Percentiles rank a stretch among this genome's conserved stretches.
These are phyloP conservation scores for Hydrolagus affinis DNA, from an alignment of 2,113 vertebrate species.

Conservation along the genomic window DNA sequence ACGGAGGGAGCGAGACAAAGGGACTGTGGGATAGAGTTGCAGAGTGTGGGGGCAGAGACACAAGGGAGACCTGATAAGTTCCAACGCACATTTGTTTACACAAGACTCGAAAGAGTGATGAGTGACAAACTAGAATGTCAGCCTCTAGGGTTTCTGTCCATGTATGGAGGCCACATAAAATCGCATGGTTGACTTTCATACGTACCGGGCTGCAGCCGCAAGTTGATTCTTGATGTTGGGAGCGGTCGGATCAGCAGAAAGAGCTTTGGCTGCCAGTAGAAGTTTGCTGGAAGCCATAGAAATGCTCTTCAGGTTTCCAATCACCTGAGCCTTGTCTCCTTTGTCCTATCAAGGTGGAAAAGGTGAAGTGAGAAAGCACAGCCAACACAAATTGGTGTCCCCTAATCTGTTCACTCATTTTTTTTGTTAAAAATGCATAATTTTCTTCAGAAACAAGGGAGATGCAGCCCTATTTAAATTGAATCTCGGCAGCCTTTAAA, in stretches of 20 bases:
- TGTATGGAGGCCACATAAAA: neutral
- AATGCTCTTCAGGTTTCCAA: slow-evolving; percentile 93
- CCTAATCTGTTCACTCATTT: too few species aligned
- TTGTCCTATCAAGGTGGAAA: slow-evolving; percentile 60
- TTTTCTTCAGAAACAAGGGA: too few species aligned
- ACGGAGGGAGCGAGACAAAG: too few species aligned
- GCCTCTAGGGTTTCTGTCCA: neutral
- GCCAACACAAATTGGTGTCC: too few species aligned
- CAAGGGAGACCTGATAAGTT: neutral
- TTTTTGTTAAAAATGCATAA: too few species aligned
- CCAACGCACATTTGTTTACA: neutral
- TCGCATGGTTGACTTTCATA: neutral
- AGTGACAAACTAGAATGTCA: neutral
- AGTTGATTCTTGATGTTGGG: slow-evolving; percentile 94
- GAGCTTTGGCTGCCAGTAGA: slow-evolving; percentile 80
- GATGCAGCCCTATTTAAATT: too few species aligned
- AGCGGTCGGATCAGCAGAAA: slow-evolving; percentile 82
- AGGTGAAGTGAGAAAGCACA: neutral
- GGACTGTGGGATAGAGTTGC: too few species aligned
- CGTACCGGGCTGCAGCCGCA: slow-evolving; percentile 83
- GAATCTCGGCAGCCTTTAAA: too few species aligned
- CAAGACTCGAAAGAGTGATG: neutral
- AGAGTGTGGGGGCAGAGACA: too few species aligned
- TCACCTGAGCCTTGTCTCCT: slow-evolving; percentile 83
- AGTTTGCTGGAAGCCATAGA: slow-evolving; percentile 97